Evolutionary conservation across 2,113 vertebrate genomes (phyloP).

Genomic region (Eclectus roratus): DNA sequence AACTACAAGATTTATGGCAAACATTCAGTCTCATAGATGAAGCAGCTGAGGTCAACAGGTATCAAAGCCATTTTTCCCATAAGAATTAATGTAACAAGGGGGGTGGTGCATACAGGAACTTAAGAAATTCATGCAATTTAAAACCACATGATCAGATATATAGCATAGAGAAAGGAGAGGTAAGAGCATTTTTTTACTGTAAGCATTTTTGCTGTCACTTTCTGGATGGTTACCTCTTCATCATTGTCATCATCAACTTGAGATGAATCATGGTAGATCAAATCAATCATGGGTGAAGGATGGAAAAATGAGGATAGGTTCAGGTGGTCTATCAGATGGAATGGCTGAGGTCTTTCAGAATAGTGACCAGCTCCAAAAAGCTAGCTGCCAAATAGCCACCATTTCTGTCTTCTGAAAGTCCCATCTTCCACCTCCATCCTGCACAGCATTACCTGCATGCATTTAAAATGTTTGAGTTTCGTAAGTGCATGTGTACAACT

Average conservation of each 20-base stretch:
- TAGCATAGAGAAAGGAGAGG: background rate
- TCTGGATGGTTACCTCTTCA: slow-evolving; percentile 12
- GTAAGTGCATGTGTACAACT: background rate
- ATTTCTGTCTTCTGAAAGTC: background rate
- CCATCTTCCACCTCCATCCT: background rate
- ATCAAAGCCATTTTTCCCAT: slow-evolving; percentile 10
- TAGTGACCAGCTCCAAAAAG: background rate
- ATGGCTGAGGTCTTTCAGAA: background rate
- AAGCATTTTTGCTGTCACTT: slow-evolving; percentile 19
- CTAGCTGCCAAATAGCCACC: background rate
- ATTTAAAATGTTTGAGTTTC: background rate
- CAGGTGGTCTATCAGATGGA: background rate
- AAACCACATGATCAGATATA: background rate
- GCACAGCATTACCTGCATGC: background rate
- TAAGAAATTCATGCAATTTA: background rate
- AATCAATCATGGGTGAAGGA: background rate
- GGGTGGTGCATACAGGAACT: slow-evolving; percentile 18
- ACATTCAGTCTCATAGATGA: background rate
- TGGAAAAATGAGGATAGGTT: slow-evolving; percentile 14
- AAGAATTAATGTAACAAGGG: slow-evolving; percentile 45
- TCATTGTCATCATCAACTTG: slow-evolving; percentile 55
- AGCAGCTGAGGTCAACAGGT: slow-evolving; percentile 53
- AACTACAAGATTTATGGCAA: slow-evolving; percentile 39
- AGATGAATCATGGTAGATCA: slow-evolving; percentile 30
- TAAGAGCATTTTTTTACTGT: slow-evolving; percentile 32